phyloP scores from a whole-genome alignment of 1,140 invertebrate genomes.

The Procambarus virginalis region DNA sequence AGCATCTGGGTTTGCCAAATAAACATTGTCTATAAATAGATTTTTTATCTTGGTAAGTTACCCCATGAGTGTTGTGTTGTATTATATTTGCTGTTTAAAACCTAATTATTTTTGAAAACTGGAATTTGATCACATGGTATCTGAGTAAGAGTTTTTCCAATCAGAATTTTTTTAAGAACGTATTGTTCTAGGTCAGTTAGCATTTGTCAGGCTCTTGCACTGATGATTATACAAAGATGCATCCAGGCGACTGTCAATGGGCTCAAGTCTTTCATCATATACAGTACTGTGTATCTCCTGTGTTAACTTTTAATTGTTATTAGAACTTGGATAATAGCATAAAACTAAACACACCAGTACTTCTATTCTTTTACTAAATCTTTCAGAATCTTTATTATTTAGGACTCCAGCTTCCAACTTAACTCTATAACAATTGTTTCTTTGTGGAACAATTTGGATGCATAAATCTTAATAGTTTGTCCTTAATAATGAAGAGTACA shows the following conservation, averaged over 20 bases:
- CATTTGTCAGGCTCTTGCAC: background rate
- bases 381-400: background rate
- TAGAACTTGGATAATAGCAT: background rate
- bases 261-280: background rate
- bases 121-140: background rate
- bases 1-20: slow-evolving; percentile 23
- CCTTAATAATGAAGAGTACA: slow-evolving; percentile 42
- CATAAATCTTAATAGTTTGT: slow-evolving; percentile 7
- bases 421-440: background rate
- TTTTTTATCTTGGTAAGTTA: slow-evolving; percentile 14
- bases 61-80: slow-evolving; percentile 14
- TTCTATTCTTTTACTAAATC: background rate
- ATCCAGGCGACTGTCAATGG: background rate
- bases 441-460: background rate
- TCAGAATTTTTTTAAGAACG: background rate
- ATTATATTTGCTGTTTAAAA: background rate
- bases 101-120: background rate
- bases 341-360: background rate
- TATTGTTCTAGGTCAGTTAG: background rate
- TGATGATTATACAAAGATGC: background rate
- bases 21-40: background rate
- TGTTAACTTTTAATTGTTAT: background rate
- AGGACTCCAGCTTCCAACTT: background rate
- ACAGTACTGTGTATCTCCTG: background rate
- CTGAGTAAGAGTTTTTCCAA: background rate